Evolutionary conservation across 1,140 invertebrate species (phyloP).

Genomic region (Dreissena polymorpha): DNA sequence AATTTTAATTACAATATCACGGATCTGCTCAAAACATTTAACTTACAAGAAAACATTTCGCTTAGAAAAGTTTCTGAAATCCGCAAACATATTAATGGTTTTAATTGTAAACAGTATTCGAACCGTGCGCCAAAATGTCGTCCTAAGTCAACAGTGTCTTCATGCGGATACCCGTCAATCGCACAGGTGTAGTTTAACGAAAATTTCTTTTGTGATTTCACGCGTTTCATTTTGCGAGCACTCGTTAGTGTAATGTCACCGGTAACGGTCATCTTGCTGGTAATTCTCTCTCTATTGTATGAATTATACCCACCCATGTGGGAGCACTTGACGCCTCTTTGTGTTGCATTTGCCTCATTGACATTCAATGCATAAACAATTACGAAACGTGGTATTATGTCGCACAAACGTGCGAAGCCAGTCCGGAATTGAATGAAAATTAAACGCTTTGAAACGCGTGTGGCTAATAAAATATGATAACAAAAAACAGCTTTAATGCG

Average conservation of each 20-base stretch:
- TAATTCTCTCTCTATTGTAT: neutral
- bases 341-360: constrained; percentile 1
- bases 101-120: too few species aligned
- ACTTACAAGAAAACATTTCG: too few species aligned
- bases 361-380: constrained; percentile 47
- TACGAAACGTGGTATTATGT: constrained; percentile 42
- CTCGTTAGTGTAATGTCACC: neutral
- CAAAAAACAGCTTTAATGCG: too few species aligned
- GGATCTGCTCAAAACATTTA: too few species aligned
- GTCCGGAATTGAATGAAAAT: constrained; percentile 45
- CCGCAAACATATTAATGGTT: too few species aligned
- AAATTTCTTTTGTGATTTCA: neutral
- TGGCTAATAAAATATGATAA: constrained; percentile 29
- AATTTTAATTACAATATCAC: too few species aligned
- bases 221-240: neutral
- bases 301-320: neutral
- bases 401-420: constrained; percentile 39
- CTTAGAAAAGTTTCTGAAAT: too few species aligned
- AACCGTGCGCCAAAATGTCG: too few species aligned
- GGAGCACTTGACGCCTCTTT: neutral
- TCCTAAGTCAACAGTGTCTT: too few species aligned
- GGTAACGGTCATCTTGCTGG: neutral
- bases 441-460: constrained; percentile 51
- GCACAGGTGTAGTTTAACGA: too few species aligned
- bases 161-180: too few species aligned